phyloP scores from a whole-genome alignment of 2,797 vertebrate species.

The Lepus oiostolus region DNA sequence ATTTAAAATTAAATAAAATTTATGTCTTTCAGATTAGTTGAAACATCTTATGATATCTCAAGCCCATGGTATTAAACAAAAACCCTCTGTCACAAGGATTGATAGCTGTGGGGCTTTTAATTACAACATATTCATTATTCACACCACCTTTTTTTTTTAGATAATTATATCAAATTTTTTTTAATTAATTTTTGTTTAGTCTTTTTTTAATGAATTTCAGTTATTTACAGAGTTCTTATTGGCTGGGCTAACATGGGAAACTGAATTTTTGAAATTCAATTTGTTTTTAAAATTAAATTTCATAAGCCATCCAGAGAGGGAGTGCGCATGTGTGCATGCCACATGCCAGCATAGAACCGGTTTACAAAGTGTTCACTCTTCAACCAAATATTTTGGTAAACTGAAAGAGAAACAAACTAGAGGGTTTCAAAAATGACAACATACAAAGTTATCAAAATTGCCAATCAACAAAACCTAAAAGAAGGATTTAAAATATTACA shows the following conservation, averaged over 20 bases:
- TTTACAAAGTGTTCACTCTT: background rate
- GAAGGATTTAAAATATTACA: constrained; percentile 23
- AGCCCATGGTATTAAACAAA: background rate
- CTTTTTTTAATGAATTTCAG: background rate
- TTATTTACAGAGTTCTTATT: background rate
- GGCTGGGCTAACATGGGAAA: background rate
- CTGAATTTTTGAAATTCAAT: constrained; percentile 29
- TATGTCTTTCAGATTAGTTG: background rate
- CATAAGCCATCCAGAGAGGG: background rate
- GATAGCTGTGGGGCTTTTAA: background rate
- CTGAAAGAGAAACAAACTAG: constrained; percentile 3
- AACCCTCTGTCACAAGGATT: background rate
- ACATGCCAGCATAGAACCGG: background rate
- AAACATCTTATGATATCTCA: background rate
- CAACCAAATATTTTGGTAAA: background rate
- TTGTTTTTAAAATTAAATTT: constrained; percentile 36
- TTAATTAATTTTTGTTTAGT: background rate
- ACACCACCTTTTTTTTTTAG: background rate
- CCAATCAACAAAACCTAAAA: background rate
- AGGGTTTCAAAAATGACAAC: background rate
- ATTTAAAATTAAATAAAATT: constrained; percentile 27
- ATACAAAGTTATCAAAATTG: constrained; percentile 17
- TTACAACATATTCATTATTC: background rate
- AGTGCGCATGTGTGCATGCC: background rate
- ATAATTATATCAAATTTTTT: background rate